Base-by-base conservation (phyloP, 2,888 invertebrate genomes). In the Drosophila borborema region DNA sequence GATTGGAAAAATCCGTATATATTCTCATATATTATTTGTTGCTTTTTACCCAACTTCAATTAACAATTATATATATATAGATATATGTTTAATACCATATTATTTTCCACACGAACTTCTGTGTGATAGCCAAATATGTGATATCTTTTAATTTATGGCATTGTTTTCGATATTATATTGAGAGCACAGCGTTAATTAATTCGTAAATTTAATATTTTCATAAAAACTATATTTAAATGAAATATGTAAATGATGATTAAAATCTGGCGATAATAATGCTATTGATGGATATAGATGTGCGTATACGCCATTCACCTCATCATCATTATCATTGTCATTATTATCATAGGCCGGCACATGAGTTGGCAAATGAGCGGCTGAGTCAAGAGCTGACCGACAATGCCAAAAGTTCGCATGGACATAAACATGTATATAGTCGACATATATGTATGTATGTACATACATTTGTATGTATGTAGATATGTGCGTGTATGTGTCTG, bases 351-450 rank as follows among this genome's bases (percentile, higher is more conserved):
- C 79, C 40, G 58, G 58, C 66, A 48, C 78, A 77, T 79, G 72
- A 73, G 76, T 72, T 69, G 76, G 76, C 76, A 80, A 76, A 76
- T 79, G 73, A 65, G 64, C 49, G 70, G 40, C 54, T 53, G 65
- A 72, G 76, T 74, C 62, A 49, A 76, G 76, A 77, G 77, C 76
- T 76, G 64, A 45, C 72, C 78, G 72, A 72, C 69, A 79, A 79
- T 67, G 76, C 76, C 79, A 72, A 79, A 79, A 79, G 79, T 79
- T 79, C 70, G 79, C 79, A 79, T 70, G 64, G 76, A 45, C 53
- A 68, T 67, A 66, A 80, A 74, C 71, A 64, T 67, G 54, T 63
- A 46, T 51, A 68, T 58, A 28, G 60, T 62, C 60, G 54, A 38
- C 31, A 51, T 28, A 65, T 46, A 23, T 14, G 34, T 41, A 28